Evolutionary conservation across 1,140 invertebrate species (phyloP).

Genomic region (Piezodorus guildinii): DNA sequence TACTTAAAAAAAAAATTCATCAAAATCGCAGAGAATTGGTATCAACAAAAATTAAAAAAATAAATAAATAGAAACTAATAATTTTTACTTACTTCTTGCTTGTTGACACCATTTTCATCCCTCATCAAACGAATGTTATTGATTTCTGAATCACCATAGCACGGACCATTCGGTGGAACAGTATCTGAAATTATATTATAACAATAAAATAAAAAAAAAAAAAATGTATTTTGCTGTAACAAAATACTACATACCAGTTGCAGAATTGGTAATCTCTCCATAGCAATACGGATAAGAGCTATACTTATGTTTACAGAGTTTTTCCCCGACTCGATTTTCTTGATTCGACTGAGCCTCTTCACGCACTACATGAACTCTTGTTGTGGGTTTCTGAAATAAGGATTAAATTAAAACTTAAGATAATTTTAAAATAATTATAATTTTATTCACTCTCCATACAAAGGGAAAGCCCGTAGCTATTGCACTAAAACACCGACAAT

Average conservation of each 20-base stretch:
- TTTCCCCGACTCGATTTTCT: constrained; percentile 48
- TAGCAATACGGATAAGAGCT: constrained; percentile 75
- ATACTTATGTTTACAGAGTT: constrained; percentile 72
- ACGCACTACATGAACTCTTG: constrained; percentile 51
- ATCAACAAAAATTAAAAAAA: no score
- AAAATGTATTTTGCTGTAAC: neutral
- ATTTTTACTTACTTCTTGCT: neutral
- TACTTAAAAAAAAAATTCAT: no score
- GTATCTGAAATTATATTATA: neutral
- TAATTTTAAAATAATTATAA: no score
- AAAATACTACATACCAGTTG: constrained; percentile 36
- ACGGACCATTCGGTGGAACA: neutral
- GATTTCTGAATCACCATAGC: constrained; percentile 22
- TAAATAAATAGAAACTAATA: no score
- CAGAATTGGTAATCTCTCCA: constrained; percentile 50
- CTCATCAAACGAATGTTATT: constrained; percentile 18
- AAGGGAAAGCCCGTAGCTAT: no score
- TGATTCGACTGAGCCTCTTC: constrained; percentile 43
- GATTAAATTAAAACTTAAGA: neutral
- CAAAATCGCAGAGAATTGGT: no score
- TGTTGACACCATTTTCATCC: constrained; percentile 21
- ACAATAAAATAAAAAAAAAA: neutral
- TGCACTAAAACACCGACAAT: no score
- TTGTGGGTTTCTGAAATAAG: constrained; percentile 13
- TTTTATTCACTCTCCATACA: no score